phyloP scores from a whole-genome alignment of 2,797 vertebrate genomes.

The Peromyscus eremicus region DNA sequence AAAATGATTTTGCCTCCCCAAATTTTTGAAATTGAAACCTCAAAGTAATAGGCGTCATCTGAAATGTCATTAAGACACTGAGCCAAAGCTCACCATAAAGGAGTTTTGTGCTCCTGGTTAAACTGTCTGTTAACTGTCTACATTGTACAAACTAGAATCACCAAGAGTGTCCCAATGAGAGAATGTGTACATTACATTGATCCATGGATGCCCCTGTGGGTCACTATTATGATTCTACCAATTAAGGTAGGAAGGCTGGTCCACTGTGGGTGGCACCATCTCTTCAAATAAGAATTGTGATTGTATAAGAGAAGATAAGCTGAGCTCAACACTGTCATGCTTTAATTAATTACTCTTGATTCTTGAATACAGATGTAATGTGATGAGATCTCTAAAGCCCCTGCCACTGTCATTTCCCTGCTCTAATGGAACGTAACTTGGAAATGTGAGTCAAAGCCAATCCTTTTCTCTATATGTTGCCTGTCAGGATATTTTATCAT shows the following conservation, averaged over 20 bases:
- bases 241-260: background rate
- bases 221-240: background rate
- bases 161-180: too few relatives aligned
- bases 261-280: background rate
- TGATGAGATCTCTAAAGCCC: background rate
- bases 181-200: background rate
- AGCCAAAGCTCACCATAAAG: background rate
- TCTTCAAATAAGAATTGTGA: background rate
- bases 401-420: background rate
- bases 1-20: background rate
- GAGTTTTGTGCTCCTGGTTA: background rate
- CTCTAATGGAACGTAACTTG: background rate
- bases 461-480: background rate
- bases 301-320: background rate
- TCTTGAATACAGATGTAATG: background rate
- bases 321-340: background rate
- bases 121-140: background rate
- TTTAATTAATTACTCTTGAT: background rate
- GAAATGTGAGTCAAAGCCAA: background rate
- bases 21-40: background rate
- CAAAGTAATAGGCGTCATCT: background rate
- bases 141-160: background rate
- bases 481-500: background rate
- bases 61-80: background rate
- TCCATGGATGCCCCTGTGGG: rapidly evolving